Conservation (phyloP, 2,113 vertebrate genomes). For the Etheostoma spectabile region DNA sequence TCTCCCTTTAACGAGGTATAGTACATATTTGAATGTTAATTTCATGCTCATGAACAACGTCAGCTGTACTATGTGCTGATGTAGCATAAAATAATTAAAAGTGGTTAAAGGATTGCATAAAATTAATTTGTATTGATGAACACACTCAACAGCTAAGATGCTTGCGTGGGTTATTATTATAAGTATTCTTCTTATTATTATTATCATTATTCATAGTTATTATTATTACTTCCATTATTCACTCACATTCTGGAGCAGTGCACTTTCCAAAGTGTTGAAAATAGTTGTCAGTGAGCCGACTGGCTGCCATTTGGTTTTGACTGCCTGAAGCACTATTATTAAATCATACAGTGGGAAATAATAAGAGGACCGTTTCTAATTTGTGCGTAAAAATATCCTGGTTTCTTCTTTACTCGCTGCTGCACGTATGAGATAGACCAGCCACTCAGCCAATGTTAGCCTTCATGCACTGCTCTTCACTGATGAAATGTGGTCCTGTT, state of each 20-base stretch:
- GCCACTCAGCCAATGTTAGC: constrained; percentile 29
- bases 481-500: constrained; percentile 61
- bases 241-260: constrained; percentile 5
- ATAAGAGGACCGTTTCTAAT: constrained; percentile 46
- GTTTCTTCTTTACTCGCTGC: constrained; percentile 36
- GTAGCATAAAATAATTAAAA: constrained; percentile 77
- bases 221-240: constrained; percentile 14
- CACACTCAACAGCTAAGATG: constrained; percentile 55
- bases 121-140: constrained; percentile 75
- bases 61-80: constrained; percentile 67
- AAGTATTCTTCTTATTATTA: constrained; percentile 37
- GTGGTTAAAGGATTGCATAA: constrained; percentile 70
- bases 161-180: constrained; percentile 43
- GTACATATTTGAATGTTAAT: constrained; percentile 72
- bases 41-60: constrained; percentile 68
- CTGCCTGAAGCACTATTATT: constrained; percentile 14
- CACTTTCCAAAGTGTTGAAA: constrained; percentile 75
- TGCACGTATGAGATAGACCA: constrained; percentile 28
- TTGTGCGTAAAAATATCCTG: constrained; percentile 54
- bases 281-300: constrained; percentile 34
- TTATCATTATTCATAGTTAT: background rate
- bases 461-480: constrained; percentile 19
- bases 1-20: constrained; percentile 44
- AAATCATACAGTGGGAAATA: constrained; percentile 25
- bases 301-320: constrained; percentile 32